Conservation (phyloP, 2,888 invertebrate genomes). For the Aphodius granarius region DNA sequence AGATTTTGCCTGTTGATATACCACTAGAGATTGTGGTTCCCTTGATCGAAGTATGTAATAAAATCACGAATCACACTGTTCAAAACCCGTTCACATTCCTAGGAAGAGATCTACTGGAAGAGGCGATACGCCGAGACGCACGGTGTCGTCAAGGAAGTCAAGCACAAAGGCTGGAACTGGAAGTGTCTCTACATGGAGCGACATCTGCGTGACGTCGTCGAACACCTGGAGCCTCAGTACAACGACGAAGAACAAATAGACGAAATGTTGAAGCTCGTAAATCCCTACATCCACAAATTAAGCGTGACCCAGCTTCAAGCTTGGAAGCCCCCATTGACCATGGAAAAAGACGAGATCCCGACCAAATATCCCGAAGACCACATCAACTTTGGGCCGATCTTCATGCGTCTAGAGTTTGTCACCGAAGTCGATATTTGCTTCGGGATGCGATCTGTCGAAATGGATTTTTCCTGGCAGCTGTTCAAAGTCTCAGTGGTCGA, state of each 20-base stretch:
- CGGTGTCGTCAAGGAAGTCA: slow-evolving; percentile 39
- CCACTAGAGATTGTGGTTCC: slow-evolving; percentile 61
- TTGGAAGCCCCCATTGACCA: slow-evolving; percentile 56
- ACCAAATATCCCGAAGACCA: slow-evolving; percentile 57
- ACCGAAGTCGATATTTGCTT: slow-evolving; percentile 56
- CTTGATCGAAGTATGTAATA: slow-evolving; percentile 56
- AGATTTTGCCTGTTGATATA: slow-evolving; percentile 62
- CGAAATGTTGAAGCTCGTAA: slow-evolving; percentile 45
- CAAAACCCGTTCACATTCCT: slow-evolving; percentile 5
- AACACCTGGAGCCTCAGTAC: slow-evolving; percentile 50
- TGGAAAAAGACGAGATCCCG: slow-evolving; percentile 49
- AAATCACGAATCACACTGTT: background rate
- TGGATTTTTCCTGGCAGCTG: slow-evolving; percentile 60
- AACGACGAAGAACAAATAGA: slow-evolving; percentile 48
- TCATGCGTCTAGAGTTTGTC: slow-evolving; percentile 58
- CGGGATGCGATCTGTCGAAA: slow-evolving; percentile 54
- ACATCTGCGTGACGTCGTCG: slow-evolving; percentile 47
- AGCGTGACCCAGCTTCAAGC: slow-evolving; percentile 59
- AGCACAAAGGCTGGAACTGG: slow-evolving; percentile 48
- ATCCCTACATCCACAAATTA: slow-evolving; percentile 58
- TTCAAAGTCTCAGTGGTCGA: slow-evolving; percentile 65
- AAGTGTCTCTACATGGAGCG: slow-evolving; percentile 51
- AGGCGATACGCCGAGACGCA: slow-evolving; percentile 55
- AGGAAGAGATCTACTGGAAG: slow-evolving; percentile 67
- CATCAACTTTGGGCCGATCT: slow-evolving; percentile 60